Base-by-base conservation (phyloP, 2,113 vertebrate genomes). In the Amblyopsis rosae region DNA sequence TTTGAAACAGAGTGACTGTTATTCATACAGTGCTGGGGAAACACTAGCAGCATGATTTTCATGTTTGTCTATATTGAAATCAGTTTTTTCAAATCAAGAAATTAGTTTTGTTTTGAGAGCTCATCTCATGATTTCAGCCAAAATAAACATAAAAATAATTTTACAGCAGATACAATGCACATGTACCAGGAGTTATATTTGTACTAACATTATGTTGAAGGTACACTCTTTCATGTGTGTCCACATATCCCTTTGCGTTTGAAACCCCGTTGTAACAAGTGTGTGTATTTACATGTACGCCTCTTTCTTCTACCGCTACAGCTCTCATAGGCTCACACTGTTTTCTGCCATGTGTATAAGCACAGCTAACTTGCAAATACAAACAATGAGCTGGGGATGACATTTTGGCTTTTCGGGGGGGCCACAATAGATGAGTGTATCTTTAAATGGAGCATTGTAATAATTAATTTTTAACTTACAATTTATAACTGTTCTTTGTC, bases 81-180 rank as follows among this genome's bases (percentile, higher is more conserved):
- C 50, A 51, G 67, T 55, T 61, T 46, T 76, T 77, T 5, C 73
- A 49, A 76, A 85, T 70, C 57, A 68, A 16, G 56, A 69, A 11
- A 74, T 56, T 79, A 7, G 11, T 9, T 13, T 45, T 41, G 70
- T 76, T 48, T 11, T 47, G 70, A 73, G 60, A 70, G 70, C 58
- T 68, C 59, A 67, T 63, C 62, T 64, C 55, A 46, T 70, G 54
- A 17, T 66, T 61, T 77, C 66, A 73, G 46, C 59, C 19, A 3
- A n/a, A 26, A 26, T 26, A 26, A 26, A 26, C 19, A 86, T 88
- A 84, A 83, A 89, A 88, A 80, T 48, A 62, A 69, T 79, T 66
- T 85, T 72, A 73, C 65, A 69, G 54, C 51, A 51, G 70, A 66
- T 70, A 35, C 57, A 67, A 67, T 46, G 47, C 53, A 74, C 48